phyloP scores from a whole-genome alignment of 92 coral and sea anemone species.

The Muricea muricata region DNA sequence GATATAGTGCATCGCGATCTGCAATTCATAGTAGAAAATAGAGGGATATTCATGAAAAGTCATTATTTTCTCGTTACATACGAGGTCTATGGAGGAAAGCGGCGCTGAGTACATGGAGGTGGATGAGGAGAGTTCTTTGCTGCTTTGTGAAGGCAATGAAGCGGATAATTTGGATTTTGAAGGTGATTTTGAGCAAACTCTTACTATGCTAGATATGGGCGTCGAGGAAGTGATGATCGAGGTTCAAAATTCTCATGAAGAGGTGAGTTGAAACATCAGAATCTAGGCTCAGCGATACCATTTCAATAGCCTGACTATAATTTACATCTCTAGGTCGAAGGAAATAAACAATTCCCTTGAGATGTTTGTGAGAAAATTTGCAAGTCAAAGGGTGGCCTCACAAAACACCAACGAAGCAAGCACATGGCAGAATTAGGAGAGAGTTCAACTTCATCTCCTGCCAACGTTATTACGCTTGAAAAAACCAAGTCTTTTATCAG shows the following conservation, averaged over 20 bases:
- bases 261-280: not conserved
- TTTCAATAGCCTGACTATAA: not conserved
- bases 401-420: conserved; percentile 4
- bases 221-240: not conserved
- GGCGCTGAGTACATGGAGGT: not conserved
- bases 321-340: conserved; percentile 15
- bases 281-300: not conserved
- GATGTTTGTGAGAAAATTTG: conserved; percentile 13
- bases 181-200: conserved; percentile 10
- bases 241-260: conserved; percentile 12
- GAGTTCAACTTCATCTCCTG: too few species aligned
- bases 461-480: too few species aligned
- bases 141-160: not conserved
- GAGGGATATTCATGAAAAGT: not conserved
- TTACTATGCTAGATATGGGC: not conserved
- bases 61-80: not conserved
- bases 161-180: not conserved
- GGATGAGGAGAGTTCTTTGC: conserved; percentile 8
- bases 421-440: too few species aligned
- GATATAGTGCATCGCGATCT: conserved; percentile 1
- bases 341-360: conserved; percentile 26
- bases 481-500: too few species aligned
- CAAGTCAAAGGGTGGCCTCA: conserved; percentile 19
- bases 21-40: not conserved
- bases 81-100: not conserved